Percentiles rank a stretch among this genome's conserved stretches.
phyloP scores from a whole-genome alignment of 2,113 vertebrate genomes.

The Cranoglanis bouderius region DNA sequence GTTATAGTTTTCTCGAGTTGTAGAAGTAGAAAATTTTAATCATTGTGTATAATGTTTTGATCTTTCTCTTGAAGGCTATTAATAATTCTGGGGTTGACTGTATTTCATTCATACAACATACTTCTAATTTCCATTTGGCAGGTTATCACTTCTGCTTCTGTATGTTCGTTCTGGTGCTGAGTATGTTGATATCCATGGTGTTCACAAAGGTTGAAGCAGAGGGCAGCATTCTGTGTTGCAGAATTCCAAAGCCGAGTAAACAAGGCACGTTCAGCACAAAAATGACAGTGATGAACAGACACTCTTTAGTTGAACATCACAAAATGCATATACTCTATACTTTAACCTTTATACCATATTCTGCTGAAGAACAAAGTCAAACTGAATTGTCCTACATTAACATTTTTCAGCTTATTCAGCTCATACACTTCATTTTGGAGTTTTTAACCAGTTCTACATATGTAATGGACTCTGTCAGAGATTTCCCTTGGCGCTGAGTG shows the following conservation, averaged over 20 bases:
- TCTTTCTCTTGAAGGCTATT: not conserved
- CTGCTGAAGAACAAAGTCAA: not conserved
- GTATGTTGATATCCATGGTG: slow-evolving; percentile 70
- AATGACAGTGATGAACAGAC: not conserved
- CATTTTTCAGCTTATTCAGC: not conserved
- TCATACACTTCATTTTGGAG: not conserved
- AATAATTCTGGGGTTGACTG: not conserved
- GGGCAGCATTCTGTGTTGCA: slow-evolving; percentile 48
- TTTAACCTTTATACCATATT: not conserved
- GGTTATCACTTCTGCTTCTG: slow-evolving; percentile 71
- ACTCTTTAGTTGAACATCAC: not conserved
- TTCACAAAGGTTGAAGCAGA: slow-evolving; percentile 63
- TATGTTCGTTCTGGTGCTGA: slow-evolving; percentile 67
- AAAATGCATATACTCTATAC: not conserved
- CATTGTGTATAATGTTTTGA: not conserved
- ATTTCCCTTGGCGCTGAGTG: too few relatives aligned
- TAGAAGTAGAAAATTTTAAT: not conserved
- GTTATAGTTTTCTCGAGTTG: too few relatives aligned
- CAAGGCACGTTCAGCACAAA: not conserved
- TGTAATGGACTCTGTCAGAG: too few relatives aligned
- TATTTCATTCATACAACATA: not conserved
- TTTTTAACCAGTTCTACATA: not conserved
- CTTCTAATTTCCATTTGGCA: slow-evolving; percentile 40
- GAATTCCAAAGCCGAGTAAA: slow-evolving; percentile 4
- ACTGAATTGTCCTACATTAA: not conserved